Evolutionary conservation across 2,113 vertebrate species (phyloP), one percentile per base, ranked within the genome.

Genomic region (Chauna torquata): DNA sequence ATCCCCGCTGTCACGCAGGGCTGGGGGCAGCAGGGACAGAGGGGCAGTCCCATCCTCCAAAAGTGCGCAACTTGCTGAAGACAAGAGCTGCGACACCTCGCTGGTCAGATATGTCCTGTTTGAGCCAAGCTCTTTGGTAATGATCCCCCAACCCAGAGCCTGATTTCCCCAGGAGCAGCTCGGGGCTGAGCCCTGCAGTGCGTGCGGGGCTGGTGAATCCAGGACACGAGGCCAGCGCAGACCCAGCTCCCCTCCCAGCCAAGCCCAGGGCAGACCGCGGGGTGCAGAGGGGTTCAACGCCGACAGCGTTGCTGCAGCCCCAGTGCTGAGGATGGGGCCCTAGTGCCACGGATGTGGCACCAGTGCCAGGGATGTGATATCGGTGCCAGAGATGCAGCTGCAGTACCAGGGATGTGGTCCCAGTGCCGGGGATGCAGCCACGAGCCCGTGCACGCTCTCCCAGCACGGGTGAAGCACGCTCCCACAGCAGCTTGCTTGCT

Each of bases 1-100:
- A 2, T 2, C 12, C 83, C 47, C 3, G 7, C 3, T 2, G 12
- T 1, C 57, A 3, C 8, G 40, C 32, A 2, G 42, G 30, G 22
- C 19, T 9, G 44, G 16, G 59, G 25, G 38, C 36, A 34, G 47
- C 16, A 0, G 4, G 30, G 50, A 14, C 36, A 5, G 36, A 50
- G 72, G 44, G 23, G 6, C 6, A 20, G 47, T 52, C 27, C 76
- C 54, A 4, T 8, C 12, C 64, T 30, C 64, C 36, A 6, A 18
- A 16, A 18, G 49, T 23, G 8, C 3, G 0, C 8, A 5, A 57
- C 55, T 5, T 18, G 32, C 10, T 15, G 27, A 49, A 9, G 32
- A 38, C 70, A 32, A 0, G 79, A 49, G 45, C 66, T 16, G 40
- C 3, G 17, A 5, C 28, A 19, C 7, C 44, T 40, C 13, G 7